phyloP scores from a whole-genome alignment of 2,113 vertebrate species.

The Silurus meridionalis region DNA sequence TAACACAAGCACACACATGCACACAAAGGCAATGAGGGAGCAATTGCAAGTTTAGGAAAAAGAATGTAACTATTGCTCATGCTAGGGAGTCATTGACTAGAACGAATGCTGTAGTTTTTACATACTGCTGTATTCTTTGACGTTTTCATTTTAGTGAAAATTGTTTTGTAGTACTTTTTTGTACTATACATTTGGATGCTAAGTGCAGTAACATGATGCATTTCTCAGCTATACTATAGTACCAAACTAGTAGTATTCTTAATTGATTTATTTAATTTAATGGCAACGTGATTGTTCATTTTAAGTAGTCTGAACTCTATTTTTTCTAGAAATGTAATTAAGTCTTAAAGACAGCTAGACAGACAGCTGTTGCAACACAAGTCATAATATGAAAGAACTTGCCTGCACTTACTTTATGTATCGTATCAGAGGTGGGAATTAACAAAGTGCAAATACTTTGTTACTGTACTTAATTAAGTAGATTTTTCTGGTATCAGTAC shows the following conservation, averaged over 20 bases:
- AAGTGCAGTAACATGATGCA: not conserved
- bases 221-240: not conserved
- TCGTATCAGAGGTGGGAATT: no score
- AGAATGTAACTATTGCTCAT: slow-evolving; percentile 17
- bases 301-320: not conserved
- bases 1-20: slow-evolving; percentile 18
- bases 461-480: no score
- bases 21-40: slow-evolving; percentile 40
- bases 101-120: not conserved
- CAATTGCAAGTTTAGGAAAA: slow-evolving; percentile 43
- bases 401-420: no score
- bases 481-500: no score
- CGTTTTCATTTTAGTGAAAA: not conserved
- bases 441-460: no score
- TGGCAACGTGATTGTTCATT: not conserved
- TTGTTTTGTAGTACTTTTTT: not conserved
- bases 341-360: no score
- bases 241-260: not conserved
- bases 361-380: not conserved
- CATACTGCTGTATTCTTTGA: not conserved
- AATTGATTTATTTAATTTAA: not conserved
- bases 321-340: no score
- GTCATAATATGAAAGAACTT: not conserved
- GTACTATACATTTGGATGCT: not conserved
- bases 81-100: slow-evolving; percentile 4